A percentile compares a stretch with the other conserved stretches of the same genome.
Evolutionary conservation across 2,113 vertebrate species (phyloP).

Genomic region (Pseudolaguvia tuberculata): DNA sequence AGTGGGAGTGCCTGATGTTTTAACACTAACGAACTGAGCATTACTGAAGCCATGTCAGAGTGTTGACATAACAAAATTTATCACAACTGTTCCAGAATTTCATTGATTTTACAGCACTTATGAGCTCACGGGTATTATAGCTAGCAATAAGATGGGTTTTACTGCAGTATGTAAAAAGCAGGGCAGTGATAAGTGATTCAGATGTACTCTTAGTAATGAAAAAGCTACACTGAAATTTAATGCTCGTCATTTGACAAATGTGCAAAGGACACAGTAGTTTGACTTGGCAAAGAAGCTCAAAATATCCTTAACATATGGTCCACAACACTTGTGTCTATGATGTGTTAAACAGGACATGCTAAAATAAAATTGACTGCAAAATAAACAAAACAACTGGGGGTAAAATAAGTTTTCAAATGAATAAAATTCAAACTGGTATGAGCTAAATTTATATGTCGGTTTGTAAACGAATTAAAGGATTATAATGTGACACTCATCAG

Average conservation of each 20-base stretch:
- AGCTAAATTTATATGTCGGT: background rate
- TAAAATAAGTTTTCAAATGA: background rate
- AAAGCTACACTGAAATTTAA: constrained; percentile 19
- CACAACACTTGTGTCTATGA: background rate
- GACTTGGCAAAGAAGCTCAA: background rate
- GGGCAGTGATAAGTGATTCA: constrained; percentile 44
- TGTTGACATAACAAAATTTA: constrained; percentile 52
- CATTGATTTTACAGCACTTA: constrained; percentile 60
- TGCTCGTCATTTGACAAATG: background rate
- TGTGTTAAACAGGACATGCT: background rate
- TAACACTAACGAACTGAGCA: constrained; percentile 21
- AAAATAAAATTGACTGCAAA: background rate
- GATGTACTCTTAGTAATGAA: constrained; percentile 38
- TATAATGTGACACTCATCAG: background rate
- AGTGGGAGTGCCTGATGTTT: constrained; percentile 2
- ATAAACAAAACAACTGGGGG: background rate
- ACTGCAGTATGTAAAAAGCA: constrained; percentile 31
- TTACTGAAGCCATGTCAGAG: constrained; percentile 53
- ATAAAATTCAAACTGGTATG: background rate
- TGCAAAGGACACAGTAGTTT: constrained; percentile 2
- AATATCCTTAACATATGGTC: background rate
- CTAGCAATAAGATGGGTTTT: constrained; percentile 42
- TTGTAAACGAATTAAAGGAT: background rate
- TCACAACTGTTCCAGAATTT: constrained; percentile 50
- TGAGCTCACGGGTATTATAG: constrained; percentile 43